phyloP scores from a whole-genome alignment of 2,888 invertebrate genomes.

The Xestia c-nigrum region DNA sequence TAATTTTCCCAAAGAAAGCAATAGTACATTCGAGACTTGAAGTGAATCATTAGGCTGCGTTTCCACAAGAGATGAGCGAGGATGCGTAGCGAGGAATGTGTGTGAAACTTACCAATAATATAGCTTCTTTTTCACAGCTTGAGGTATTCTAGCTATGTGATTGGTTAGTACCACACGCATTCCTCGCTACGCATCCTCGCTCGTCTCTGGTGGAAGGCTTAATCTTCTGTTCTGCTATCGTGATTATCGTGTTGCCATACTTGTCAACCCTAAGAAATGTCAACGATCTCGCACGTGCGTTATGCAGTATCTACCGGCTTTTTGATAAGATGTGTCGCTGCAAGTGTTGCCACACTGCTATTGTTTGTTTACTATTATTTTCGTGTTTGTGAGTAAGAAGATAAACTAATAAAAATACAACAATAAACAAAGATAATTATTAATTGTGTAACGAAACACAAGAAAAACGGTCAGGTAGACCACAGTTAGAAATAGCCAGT shows the following conservation, averaged over 20 bases:
- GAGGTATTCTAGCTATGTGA: no score
- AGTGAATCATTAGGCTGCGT: slow-evolving; percentile 7
- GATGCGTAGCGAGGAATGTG: no score
- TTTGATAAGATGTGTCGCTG: slow-evolving; percentile 46
- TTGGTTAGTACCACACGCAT: no score
- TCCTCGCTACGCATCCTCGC: no score
- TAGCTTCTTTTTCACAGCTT: no score
- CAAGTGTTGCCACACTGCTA: slow-evolving; percentile 16
- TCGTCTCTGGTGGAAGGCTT: no score
- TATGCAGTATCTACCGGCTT: slow-evolving; percentile 18
- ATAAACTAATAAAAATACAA: background rate
- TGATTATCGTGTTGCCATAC: slow-evolving; percentile 28
- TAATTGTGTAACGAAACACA: background rate
- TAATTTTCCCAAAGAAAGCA: background rate
- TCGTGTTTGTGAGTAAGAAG: background rate
- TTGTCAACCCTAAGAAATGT: slow-evolving; percentile 55
- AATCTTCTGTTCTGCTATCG: background rate
- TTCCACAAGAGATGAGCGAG: no score
- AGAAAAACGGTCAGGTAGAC: background rate
- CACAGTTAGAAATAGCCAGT: no score
- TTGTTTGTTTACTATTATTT: slow-evolving; percentile 17
- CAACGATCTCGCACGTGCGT: slow-evolving; percentile 55
- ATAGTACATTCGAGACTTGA: background rate
- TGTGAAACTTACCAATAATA: no score
- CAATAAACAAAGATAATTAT: background rate